Base-by-base conservation (phyloP, 2,113 vertebrate species). In the Lutjanus erythropterus region DNA sequence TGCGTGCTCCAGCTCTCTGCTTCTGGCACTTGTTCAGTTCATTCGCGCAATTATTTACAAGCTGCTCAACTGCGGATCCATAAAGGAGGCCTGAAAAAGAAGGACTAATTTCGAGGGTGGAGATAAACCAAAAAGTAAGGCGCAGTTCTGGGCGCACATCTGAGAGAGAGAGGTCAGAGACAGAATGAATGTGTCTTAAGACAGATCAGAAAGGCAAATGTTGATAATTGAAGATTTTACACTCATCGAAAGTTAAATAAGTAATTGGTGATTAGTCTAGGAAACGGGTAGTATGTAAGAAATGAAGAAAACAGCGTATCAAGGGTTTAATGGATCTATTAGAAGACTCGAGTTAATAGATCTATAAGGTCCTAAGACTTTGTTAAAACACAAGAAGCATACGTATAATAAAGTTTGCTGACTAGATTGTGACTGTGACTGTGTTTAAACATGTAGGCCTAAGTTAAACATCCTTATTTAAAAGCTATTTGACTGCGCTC, bases 391-490 rank as follows among this genome's bases (percentile, higher is more conserved):
- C 4, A 15, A 21, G 29, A 19, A 15, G 15, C 2, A 5, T 4
- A n/a, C 21, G 56, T 60, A 9, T 44, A 44, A 46, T 41, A n/a
- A 35, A 61, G 23, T 27, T 49, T n/a, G n/a, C n/a, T n/a, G n/a
- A n/a, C n/a, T n/a, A n/a, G n/a, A n/a, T n/a, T n/a, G n/a, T n/a
- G n/a, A n/a, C n/a, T n/a, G n/a, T n/a, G n/a, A n/a, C 72, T 70
- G 7, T 31, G 42, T 44, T 72, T 21, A 29, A 78, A 74, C 46
- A 46, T 65, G n/a, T 25, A 35, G 33, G 4, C 33, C 7, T 35
- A 49, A 67, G 73, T 79, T 65, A 81, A 74, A 87, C 31, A 73
- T 69, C 39, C 50, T 53, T 58, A 84, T 89, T 86, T 71, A 59
- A 84, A 88, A 81, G 64, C 47, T 62, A 9, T 71, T 77, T 62